Evolutionary conservation across 2,797 vertebrate species (phyloP).

Genomic region (Sebastes taczanowskii): DNA sequence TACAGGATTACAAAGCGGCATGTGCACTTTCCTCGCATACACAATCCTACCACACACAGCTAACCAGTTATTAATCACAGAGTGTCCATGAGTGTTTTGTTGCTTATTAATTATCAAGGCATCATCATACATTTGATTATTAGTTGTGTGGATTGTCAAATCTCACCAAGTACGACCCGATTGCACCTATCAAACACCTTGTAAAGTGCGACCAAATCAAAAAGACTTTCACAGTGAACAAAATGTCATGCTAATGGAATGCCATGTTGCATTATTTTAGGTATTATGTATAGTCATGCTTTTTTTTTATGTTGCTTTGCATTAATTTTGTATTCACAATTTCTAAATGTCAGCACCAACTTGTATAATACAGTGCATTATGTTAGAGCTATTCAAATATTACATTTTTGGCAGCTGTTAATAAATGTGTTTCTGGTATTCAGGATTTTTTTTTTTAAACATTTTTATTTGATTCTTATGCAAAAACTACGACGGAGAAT

Average conservation of each 20-base stretch:
- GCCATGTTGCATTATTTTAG: constrained; percentile 73
- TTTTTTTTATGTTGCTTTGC: constrained; percentile 72
- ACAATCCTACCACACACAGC: constrained; percentile 61
- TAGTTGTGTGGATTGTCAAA: not conserved
- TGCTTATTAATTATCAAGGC: not conserved
- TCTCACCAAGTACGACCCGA: not conserved
- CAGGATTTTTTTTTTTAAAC: constrained; percentile 13
- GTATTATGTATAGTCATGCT: constrained; percentile 71
- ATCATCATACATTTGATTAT: not conserved
- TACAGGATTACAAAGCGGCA: constrained; percentile 14
- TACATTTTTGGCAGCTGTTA: constrained; percentile 84
- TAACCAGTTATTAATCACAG: not conserved
- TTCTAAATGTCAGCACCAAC: constrained; percentile 76
- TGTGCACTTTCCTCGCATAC: constrained; percentile 69
- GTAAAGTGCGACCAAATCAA: constrained; percentile 30
- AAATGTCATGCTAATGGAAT: constrained; percentile 49
- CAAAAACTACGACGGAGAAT: not conserved
- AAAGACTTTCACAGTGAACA: constrained; percentile 23
- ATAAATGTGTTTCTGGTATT: constrained; percentile 78
- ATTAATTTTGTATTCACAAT: constrained; percentile 73
- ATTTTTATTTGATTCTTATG: not conserved
- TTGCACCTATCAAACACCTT: not conserved
- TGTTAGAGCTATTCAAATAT: constrained; percentile 77
- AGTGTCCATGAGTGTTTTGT: not conserved
- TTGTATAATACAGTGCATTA: constrained; percentile 76